phyloP scores from a whole-genome alignment of 2,888 invertebrate genomes.

The Polyploca ridens region DNA sequence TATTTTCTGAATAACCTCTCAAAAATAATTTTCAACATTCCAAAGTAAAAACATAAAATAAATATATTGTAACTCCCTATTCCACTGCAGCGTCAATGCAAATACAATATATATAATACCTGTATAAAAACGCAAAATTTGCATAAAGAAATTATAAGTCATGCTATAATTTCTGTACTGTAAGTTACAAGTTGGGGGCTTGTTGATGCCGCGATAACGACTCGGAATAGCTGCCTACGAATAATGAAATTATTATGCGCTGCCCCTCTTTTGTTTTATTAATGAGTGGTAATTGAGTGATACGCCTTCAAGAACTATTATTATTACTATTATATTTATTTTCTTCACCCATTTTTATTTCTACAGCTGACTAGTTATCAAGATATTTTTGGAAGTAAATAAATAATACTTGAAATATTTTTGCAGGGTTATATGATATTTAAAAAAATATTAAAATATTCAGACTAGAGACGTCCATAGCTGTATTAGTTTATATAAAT shows the following conservation, averaged over 20 bases:
- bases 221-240: slow-evolving; percentile 49
- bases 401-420: too few relatives aligned
- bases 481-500: too few relatives aligned
- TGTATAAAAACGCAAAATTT: slow-evolving; percentile 45
- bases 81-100: slow-evolving; percentile 29
- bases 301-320: background rate
- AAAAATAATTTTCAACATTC: background rate
- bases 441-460: too few relatives aligned
- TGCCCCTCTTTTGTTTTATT: slow-evolving; percentile 53
- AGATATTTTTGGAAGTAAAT: too few relatives aligned
- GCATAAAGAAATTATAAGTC: slow-evolving; percentile 56
- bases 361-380: too few relatives aligned
- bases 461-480: too few relatives aligned
- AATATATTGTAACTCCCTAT: background rate
- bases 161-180: slow-evolving; percentile 44
- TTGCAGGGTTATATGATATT: too few relatives aligned
- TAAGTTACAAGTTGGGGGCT: slow-evolving; percentile 6
- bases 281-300: slow-evolving; percentile 39
- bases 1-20: background rate
- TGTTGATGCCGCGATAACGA: slow-evolving; percentile 57
- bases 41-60: slow-evolving; percentile 12
- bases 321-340: background rate
- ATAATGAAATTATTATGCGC: slow-evolving; percentile 67
- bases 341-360: background rate
- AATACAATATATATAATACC: slow-evolving; percentile 49